phyloP scores from a whole-genome alignment of 2,888 invertebrate genomes.

The Acrocera orbiculus region DNA sequence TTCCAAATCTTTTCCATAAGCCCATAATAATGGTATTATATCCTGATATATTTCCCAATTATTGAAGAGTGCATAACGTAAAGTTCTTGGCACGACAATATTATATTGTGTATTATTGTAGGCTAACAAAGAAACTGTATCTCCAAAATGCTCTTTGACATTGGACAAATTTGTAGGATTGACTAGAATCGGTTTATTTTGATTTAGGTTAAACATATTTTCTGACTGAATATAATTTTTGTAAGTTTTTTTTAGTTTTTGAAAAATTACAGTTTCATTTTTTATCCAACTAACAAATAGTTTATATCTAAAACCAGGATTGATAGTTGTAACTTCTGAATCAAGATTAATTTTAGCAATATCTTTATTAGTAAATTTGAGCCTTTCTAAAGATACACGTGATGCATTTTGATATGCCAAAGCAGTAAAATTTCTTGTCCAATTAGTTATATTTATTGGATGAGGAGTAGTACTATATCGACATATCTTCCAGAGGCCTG shows the following conservation, averaged over 20 bases:
- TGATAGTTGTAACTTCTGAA: constrained; percentile 15
- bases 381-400: too few relatives aligned
- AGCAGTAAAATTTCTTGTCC: constrained; percentile 38
- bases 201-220: constrained; percentile 9
- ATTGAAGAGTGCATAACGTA: constrained; percentile 23
- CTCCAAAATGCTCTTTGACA: constrained; percentile 19
- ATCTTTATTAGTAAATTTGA: too few relatives aligned
- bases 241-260: constrained; percentile 20
- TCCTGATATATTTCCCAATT: constrained; percentile 24
- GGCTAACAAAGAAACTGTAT: constrained; percentile 8
- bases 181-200: constrained; percentile 18
- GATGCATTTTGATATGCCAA: constrained; percentile 21
- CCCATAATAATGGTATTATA: constrained; percentile 23
- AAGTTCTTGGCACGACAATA: constrained; percentile 26
- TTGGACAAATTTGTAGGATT: constrained; percentile 21
- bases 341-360: constrained; percentile 15
- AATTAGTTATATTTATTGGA: constrained; percentile 34
- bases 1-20: constrained; percentile 24
- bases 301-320: constrained; percentile 21
- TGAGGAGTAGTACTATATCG: constrained; percentile 25
- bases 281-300: constrained; percentile 29
- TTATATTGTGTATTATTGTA: constrained; percentile 23
- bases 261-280: constrained; percentile 22
- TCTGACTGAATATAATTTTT: constrained; percentile 18
- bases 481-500: constrained; percentile 46